Percentiles rank a stretch among this genome's conserved stretches.
phyloP scores from a whole-genome alignment of 2,113 vertebrate species.

The Microcebus jonahi region DNA sequence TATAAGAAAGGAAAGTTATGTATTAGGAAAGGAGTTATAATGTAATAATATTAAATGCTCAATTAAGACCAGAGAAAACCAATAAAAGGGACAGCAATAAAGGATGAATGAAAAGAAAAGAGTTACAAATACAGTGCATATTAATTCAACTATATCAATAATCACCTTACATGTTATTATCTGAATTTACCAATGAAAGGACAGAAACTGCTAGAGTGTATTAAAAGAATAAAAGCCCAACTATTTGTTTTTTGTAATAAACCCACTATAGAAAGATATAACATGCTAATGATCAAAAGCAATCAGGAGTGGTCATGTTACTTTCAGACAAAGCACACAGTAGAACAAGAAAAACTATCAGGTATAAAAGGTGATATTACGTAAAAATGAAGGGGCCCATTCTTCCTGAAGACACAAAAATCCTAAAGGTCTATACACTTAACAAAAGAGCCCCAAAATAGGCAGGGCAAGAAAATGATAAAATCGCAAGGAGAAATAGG shows the following conservation, averaged over 20 bases:
- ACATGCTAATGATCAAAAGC: background rate
- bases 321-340: background rate
- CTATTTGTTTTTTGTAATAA: background rate
- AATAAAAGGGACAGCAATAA: background rate
- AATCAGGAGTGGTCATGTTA: background rate
- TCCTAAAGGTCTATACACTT: background rate
- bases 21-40: background rate
- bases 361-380: background rate
- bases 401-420: background rate
- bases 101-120: background rate
- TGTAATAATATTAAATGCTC: background rate
- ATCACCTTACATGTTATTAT: background rate
- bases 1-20: too few relatives aligned
- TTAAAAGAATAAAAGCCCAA: background rate
- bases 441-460: background rate
- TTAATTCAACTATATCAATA: background rate
- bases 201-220: background rate
- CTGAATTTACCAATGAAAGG: background rate
- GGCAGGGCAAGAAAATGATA: background rate
- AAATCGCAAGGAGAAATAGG: background rate
- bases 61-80: background rate
- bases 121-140: background rate
- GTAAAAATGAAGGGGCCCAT: background rate
- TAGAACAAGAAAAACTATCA: background rate
- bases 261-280: background rate